Evolutionary conservation across 2,797 vertebrate species (phyloP), one percentile per base, ranked within the genome.

Genomic region (Rachycentron canadum): DNA sequence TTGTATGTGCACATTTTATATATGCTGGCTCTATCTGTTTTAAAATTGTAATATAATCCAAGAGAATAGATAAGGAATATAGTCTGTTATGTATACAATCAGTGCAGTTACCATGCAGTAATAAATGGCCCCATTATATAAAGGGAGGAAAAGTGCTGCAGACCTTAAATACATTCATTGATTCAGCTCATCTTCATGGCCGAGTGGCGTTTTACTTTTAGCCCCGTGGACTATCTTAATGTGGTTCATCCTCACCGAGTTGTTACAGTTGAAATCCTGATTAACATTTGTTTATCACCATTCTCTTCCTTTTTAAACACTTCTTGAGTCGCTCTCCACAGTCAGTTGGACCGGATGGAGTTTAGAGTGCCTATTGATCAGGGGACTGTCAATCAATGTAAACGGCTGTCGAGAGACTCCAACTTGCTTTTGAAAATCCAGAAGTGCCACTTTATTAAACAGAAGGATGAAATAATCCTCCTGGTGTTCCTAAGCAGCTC

Each of bases 281-380:
- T 65, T 41, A 71, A 34, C 2, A n/a, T 62, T 25, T 9, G 7
- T 65, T 74, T 34, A 32, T 45, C 43, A 45, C 43, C 43, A 8
- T 45, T 45, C 43, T 45, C 4, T 38, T 21, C 7, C 12, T 52
- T 52, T 7, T 45, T 45, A 38, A 52, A 38, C 26, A 60, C 57
- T 34, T 68, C 65, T 59, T 56, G 19, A 59, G 58, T n/a, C 52
- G 30, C 71, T 67, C 55, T 60, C 43, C 0, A 1, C 32, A 9
- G 62, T 70, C 79, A 64, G 34, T 7, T 5, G 11, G 58, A 61
- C 28, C 26, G n/a, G 60, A 61, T 26, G 28, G n/a, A 83, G 26
- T 67, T 49, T 41, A 38, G 53, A 59, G 59, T 21, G 50, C 11
- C 52, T 52, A 81, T 85, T 76, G 86, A 89, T 85, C 63, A 56